Base-by-base conservation (phyloP, 2,888 invertebrate genomes). In the Nomada flava region DNA sequence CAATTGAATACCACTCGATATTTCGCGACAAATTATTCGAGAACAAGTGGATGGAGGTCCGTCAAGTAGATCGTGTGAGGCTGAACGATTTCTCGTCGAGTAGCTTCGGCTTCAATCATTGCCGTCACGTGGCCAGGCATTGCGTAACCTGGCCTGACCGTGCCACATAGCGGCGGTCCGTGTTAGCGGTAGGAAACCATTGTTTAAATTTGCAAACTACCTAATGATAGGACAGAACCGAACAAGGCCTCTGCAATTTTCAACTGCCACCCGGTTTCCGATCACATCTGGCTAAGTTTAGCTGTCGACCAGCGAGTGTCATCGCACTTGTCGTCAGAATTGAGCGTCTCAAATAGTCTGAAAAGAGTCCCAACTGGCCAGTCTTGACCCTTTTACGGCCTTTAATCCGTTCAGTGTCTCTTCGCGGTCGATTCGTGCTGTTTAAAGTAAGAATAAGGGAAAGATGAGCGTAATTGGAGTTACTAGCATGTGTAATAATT, bases 151-250 rank as follows among this genome's bases (percentile, higher is more conserved):
- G 73, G 57, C 62, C 78, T 86, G 86, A 88, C 88, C 84, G 80
- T 79, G 80, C 82, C 68, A 83, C 76, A 76, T 82, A 81, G 80
- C 82, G 82, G 84, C 81, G 82, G 89, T 82, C 75, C 83, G 86
- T 71, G 86, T 79, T 81, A 86, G 88, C 89, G 88, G 91, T 91
- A 90, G 92, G 90, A 92, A 92, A 92, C 91, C 89, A 89, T 91
- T 92, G 92, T 91, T 92, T 93, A 92, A 92, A 93, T 92, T 93
- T 89, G 91, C 92, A 92, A 93, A 92, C 91, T 92, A 91, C 91
- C 90, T 91, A 92, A 93, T 92, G 90, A 91, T 91, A 88, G 90
- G 91, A 88, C 89, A 89, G 88, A 87, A 84, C 89, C 88, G 90
- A 89, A 89, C 90, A 90, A 90, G 91, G 90, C 86, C 90, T 81